These are phyloP conservation scores for Anableps anableps DNA, from an alignment of 2,797 vertebrate genomes.

Conservation along the genomic window DNA sequence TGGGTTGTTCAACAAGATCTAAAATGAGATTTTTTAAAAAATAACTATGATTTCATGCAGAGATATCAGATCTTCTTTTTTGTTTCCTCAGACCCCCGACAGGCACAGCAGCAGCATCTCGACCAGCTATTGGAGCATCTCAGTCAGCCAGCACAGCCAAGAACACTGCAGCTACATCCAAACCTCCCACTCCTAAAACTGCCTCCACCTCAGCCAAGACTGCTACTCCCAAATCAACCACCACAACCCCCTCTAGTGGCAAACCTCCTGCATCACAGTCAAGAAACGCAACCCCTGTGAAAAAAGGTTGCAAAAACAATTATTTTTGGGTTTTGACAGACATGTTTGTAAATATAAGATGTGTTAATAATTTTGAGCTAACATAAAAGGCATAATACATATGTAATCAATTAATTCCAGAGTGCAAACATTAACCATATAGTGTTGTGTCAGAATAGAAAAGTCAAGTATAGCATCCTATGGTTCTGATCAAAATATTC, in stretches of 20 bases:
- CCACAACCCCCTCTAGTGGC: constrained; percentile 76
- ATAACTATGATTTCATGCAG: background rate
- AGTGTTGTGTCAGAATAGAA: background rate
- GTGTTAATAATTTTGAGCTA: background rate
- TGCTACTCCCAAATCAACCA: constrained; percentile 63
- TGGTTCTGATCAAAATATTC: background rate
- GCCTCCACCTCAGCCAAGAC: constrained; percentile 60
- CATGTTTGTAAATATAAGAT: background rate
- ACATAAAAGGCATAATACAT: background rate
- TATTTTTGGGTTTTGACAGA: background rate
- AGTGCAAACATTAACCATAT: background rate
- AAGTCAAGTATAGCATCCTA: background rate
- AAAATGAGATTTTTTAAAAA: background rate
- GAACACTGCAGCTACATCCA: constrained; percentile 67
- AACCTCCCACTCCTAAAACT: constrained; percentile 73
- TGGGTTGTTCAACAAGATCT: background rate
- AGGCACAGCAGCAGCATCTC: constrained; percentile 51
- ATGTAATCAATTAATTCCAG: background rate
- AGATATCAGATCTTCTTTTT: constrained; percentile 1
- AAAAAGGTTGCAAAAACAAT: constrained; percentile 75
- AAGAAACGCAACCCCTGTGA: constrained; percentile 72
- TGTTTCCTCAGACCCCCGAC: constrained; percentile 63
- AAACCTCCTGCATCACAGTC: constrained; percentile 69
- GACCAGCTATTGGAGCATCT: constrained; percentile 64
- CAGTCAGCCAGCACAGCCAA: constrained; percentile 62